phyloP scores from a whole-genome alignment of 2,113 vertebrate species.

The Datnioides undecimradiatus region DNA sequence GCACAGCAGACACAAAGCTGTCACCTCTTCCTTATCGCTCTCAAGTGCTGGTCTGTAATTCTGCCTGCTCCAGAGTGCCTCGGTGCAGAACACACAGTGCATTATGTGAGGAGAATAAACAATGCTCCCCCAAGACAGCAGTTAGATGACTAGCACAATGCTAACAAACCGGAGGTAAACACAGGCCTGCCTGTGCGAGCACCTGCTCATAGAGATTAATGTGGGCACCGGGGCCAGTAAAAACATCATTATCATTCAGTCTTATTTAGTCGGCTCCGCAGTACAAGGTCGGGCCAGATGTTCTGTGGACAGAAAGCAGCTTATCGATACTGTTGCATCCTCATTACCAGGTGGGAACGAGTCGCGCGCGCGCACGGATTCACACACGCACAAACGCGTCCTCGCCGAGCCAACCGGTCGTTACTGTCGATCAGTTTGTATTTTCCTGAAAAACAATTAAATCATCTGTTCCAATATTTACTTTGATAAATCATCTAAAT shows the following conservation, averaged over 20 bases:
- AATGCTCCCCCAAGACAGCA: conserved; percentile 36
- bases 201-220: conserved; percentile 73
- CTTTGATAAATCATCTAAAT: conserved; percentile 16
- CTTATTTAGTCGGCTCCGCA: conserved; percentile 52
- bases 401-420: not conserved
- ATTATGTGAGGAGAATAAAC: conserved; percentile 62
- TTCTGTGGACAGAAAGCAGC: conserved; percentile 59
- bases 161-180: conserved; percentile 64
- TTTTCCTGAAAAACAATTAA: not conserved
- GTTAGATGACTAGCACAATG: conserved; percentile 48
- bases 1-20: not conserved
- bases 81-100: conserved; percentile 36
- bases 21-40: conserved; percentile 15
- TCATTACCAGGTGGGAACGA: conserved; percentile 48
- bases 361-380: not conserved
- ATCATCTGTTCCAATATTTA: not conserved
- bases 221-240: conserved; percentile 44
- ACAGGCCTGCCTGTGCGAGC: conserved; percentile 57
- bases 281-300: conserved; percentile 68
- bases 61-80: conserved; percentile 20
- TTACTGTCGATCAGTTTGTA: not conserved
- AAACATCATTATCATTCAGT: conserved; percentile 71
- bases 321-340: conserved; percentile 40
- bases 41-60: conserved; percentile 26
- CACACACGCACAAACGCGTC: not conserved